Base-by-base conservation (phyloP, 1,140 invertebrate species). In the Trichogramma pretiosum region DNA sequence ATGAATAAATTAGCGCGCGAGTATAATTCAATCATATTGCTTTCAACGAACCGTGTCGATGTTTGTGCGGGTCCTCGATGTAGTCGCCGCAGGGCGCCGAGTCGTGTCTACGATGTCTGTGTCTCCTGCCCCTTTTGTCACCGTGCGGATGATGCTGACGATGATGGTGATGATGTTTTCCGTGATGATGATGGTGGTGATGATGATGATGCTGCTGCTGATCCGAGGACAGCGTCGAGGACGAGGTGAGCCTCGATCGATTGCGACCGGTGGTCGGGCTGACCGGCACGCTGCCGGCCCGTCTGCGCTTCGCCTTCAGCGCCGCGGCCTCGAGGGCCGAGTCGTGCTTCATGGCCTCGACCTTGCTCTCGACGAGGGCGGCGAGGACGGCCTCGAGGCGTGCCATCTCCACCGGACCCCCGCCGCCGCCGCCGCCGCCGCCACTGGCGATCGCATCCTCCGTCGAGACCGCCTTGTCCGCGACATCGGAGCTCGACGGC, bases 401-500 rank as follows among this genome's bases (percentile, higher is more conserved):
- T 38, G 77, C 70, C 61, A 79, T 74, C 54, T 75, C 79, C 61
- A 64, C 65, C 52, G n/a, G n/a, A n/a, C n/a, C n/a, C n/a, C n/a
- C n/a, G n/a, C n/a, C n/a, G 24, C 59, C 59, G 40, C 37, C 47
- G 36, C 46, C 35, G 43, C 46, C 49, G 39, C 39, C 49, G 24
- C 24, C 24, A 28, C 55, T 53, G 32, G 47, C 64, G 52, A 55
- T 56, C 24, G 61, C 67, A 63, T 81, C 80, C 68, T 82, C 79
- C 56, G 80, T 83, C 56, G 79, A 81, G 48, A 83, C 80, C 54
- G 80, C 77, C 66, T 82, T 82, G 72, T 83, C 80, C 65, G 77
- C 77, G 62, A 77, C 76, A 70, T 78, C 65, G 54, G 58, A 59
- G 49, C 59, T 64, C 50, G 67, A 57, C 60, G 65, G 68, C 65